Base-by-base conservation (phyloP, 2,113 vertebrate species). In the Alaudala cheleensis region DNA sequence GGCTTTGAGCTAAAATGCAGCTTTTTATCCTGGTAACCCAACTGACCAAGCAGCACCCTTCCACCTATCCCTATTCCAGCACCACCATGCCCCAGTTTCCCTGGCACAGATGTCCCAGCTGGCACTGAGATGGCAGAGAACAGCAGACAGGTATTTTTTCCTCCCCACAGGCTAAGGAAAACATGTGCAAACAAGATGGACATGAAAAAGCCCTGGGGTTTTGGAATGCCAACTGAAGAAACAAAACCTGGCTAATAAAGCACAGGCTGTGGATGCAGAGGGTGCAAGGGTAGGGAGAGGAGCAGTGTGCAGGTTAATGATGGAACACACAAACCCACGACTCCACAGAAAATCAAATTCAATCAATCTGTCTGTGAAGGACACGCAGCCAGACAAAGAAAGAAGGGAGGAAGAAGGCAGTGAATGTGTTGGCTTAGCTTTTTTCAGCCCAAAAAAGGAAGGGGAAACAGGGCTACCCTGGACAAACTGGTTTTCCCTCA, bases 151-250 rank as follows among this genome's bases (percentile, higher is more conserved):
- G 67, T 39, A 76, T 80, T 80, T 80, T 88, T 88, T 50, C 62
- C 20, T 67, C 57, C 65, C 73, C 6, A 0, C 1, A 1, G 58
- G 20, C 31, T 53, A 33, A 70, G 40, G 40, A 91, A 92, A 94
- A 76, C 71, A 80, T 2, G 6, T 69, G 76, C 37, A 29, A 60
- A 42, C 89, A 76, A 93, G 80, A 88, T 8, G 42, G 81, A 67
- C 1, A 5, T 0, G 2, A 44, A 62, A 64, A 79, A 80, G 40
- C 11, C 34, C 47, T 17, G 20, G 40, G 49, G 39, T 47, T 88
- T 88, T 40, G 67, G 83, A 81, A 93, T 18, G 33, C 37, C 58
- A 80, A 8, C 50, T 86, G 71, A 95, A 93, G 71, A 93, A 69
- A 86, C 83, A 88, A 93, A 92, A 40, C 14, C 45, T 3, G 5